These are phyloP conservation scores for Alces alces DNA, from an alignment of 2,113 vertebrate genomes.

Conservation along the genomic window DNA sequence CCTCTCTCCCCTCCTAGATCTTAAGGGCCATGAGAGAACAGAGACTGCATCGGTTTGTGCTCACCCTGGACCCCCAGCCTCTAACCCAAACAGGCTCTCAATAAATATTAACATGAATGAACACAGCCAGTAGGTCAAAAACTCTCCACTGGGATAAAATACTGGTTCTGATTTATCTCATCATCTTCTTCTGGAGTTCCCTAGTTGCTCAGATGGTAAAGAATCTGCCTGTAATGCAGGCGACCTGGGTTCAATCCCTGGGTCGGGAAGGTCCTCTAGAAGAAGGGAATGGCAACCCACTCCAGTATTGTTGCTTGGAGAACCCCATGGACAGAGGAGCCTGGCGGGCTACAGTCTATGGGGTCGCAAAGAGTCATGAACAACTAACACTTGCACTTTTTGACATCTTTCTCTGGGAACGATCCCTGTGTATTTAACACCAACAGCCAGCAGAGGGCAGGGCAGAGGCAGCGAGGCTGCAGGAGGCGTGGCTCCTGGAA, in stretches of 20 bases:
- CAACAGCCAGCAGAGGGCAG: conserved; percentile 51
- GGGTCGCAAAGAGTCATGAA: neutral
- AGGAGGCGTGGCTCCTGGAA: neutral
- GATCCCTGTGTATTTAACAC: neutral
- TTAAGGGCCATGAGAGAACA: neutral
- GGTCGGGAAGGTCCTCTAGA: neutral
- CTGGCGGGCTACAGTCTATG: neutral
- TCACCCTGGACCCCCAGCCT: neutral
- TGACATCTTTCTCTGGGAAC: neutral
- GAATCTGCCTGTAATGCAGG: neutral
- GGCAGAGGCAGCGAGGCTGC: neutral
- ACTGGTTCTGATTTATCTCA: neutral
- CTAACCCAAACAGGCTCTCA: neutral
- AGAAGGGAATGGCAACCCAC: neutral
- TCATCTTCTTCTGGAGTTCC: neutral
- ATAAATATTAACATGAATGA: neutral
- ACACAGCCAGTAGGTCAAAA: neutral
- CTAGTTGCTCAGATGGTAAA: neutral
- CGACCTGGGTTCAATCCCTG: neutral
- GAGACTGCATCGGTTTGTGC: neutral
- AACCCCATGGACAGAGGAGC: neutral
- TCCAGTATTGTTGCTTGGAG: neutral
- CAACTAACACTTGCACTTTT: neutral
- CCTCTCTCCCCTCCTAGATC: neutral
- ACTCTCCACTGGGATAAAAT: neutral